Conservation (phyloP, 1,140 invertebrate genomes). For the Brachionus koreanus region DNA sequence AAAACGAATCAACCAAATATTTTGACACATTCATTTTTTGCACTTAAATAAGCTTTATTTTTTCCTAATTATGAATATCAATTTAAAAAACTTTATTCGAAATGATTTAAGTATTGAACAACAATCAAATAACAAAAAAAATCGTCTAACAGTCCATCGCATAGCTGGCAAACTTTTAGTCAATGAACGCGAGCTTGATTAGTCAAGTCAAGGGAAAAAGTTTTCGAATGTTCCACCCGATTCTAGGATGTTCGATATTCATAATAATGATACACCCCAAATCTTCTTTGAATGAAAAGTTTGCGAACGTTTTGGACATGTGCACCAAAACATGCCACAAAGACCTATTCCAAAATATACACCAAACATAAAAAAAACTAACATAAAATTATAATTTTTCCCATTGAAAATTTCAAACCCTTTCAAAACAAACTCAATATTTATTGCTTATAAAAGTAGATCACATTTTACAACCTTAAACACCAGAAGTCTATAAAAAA, state of each 20-base stretch:
- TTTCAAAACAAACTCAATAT: neutral
- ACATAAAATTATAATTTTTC: constrained; percentile 6
- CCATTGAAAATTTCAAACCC: neutral
- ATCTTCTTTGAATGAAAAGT: no score
- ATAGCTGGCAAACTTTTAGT: neutral
- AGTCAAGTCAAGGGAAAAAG: neutral
- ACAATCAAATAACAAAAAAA: no score
- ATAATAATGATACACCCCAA: neutral
- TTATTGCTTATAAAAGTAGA: neutral
- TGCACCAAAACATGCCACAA: neutral
- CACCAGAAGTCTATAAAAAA: neutral
- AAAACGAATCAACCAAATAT: neutral
- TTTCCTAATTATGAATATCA: neutral
- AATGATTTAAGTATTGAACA: no score
- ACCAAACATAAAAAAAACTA: neutral
- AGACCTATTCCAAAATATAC: neutral
- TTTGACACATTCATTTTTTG: neutral
- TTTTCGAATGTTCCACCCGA: neutral
- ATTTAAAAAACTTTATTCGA: no score
- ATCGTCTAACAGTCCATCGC: no score
- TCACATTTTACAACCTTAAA: constrained; percentile 8
- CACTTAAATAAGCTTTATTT: neutral
- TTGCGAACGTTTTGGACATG: neutral
- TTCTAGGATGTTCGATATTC: neutral
- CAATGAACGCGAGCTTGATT: neutral